phyloP scores from a whole-genome alignment of 2,113 vertebrate species.

The Crotophaga sulcirostris region DNA sequence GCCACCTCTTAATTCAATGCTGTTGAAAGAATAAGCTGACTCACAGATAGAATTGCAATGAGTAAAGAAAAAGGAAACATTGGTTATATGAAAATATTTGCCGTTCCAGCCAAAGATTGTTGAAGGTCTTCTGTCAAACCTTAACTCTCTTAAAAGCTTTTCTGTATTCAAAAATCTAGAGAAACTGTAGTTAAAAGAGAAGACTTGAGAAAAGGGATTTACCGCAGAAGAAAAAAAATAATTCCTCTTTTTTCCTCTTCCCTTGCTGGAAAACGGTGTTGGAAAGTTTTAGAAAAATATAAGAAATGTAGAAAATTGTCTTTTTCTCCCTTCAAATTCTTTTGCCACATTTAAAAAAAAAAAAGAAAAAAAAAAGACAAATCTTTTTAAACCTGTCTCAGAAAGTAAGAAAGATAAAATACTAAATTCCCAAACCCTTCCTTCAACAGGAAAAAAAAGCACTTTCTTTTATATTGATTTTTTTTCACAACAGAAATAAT shows the following conservation, averaged over 20 bases:
- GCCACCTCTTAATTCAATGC: neutral
- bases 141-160: neutral
- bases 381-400: neutral
- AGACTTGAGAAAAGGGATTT: neutral
- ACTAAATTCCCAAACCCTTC: neutral
- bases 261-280: neutral
- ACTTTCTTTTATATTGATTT: neutral
- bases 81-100: neutral
- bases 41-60: neutral
- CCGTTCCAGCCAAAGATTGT: neutral
- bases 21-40: constrained; percentile 18
- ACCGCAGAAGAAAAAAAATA: neutral
- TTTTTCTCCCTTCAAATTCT: neutral
- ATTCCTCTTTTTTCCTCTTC: neutral
- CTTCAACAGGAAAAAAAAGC: neutral
- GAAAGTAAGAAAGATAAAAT: neutral
- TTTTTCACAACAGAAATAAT: neutral
- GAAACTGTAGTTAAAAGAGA: neutral
- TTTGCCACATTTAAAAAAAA: neutral
- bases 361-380: too few relatives aligned
- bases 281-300: neutral
- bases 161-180: neutral
- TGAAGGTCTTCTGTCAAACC: neutral
- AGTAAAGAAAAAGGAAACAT: neutral
- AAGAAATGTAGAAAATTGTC: neutral